Base-by-base conservation (phyloP, 1,140 invertebrate species). In the Asbolus verrucosus region DNA sequence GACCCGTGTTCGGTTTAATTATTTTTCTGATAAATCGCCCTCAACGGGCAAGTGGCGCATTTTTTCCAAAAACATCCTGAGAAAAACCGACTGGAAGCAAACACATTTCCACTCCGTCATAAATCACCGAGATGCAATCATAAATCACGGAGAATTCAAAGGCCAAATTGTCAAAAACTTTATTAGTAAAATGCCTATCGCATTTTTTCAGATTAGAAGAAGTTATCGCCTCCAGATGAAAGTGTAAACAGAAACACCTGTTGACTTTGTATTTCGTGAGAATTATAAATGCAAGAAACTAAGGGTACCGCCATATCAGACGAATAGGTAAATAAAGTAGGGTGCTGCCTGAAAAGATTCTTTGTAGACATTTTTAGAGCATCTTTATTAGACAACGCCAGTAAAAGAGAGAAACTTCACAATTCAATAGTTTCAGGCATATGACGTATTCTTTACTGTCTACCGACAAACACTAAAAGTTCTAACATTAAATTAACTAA, bases 261-360 rank as follows among this genome's bases (percentile, higher is more conserved):
- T 60, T 60, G 54, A 60, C 24, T 19, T 13, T 59, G 50, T 60
- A 33, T 3, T n/a, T 14, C 54, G 54, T 60, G 54, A 60, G 54
- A 60, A 60, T 14, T 33, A 9, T 9, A 60, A 60, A 33, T 60
- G 14, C 11, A 30, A 16, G 9, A 1, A 59, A 59, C 46, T 24
- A 59, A n/a, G n/a, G n/a, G 24, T 27, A 27, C 8, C 46, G 8
- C 16, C n/a, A 2, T 60, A 60, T 60, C 31, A 33, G 24, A 60
- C n/a, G 11, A 60, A 13, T 14, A 33, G 15, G 24, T 15, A 60
- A 27, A 60, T 33, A 60, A 8, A 60, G 31, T 31, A 33, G 24
- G 31, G 50, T 13, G 43, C 4, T 11, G 27, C 14, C 27, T 27
- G 3, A 27, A 27, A 36, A 11, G 33, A 36, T 41, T 11, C 15